Conservation (phyloP, 2,888 invertebrate genomes). For the Xestia ashworthii region DNA sequence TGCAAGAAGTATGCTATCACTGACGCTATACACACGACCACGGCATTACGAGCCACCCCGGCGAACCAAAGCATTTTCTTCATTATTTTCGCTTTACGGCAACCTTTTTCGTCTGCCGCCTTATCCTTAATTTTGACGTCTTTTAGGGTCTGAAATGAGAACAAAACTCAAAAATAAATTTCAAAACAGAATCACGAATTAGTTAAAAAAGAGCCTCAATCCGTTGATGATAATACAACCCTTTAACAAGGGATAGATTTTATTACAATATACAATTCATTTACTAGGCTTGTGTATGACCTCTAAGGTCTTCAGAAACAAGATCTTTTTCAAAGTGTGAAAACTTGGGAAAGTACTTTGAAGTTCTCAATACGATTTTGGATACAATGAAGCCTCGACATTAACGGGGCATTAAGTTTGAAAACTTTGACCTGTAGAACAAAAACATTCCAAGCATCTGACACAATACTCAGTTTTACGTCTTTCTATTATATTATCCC, state of each 20-base stretch:
- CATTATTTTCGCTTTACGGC: slow-evolving; percentile 74
- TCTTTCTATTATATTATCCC: slow-evolving; percentile 23
- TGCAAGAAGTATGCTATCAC: slow-evolving; percentile 90
- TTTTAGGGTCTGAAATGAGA: slow-evolving; percentile 90
- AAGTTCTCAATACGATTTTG: slow-evolving; percentile 35
- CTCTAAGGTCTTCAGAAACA: slow-evolving; percentile 2
- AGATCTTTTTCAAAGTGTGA: background rate
- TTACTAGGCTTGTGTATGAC: background rate
- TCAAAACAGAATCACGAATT: background rate
- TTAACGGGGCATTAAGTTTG: background rate
- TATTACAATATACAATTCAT: background rate
- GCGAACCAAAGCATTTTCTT: slow-evolving; percentile 91
- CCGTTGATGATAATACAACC: background rate
- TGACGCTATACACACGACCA: slow-evolving; percentile 92
- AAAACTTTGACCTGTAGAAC: slow-evolving; percentile 22
- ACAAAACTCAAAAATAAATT: background rate
- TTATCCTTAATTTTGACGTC: slow-evolving; percentile 83
- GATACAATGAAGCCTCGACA: slow-evolving; percentile 17
- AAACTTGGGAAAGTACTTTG: slow-evolving; percentile 17
- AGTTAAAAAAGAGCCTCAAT: background rate
- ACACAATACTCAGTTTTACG: slow-evolving; percentile 6
- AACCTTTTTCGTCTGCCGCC: slow-evolving; percentile 77
- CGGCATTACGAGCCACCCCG: slow-evolving; percentile 93
- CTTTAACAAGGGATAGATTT: background rate
- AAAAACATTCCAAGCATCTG: slow-evolving; percentile 28